Evolutionary conservation across 2,888 invertebrate species (phyloP), one percentile per base, ranked within the genome.

Genomic region (Boloria selene): DNA sequence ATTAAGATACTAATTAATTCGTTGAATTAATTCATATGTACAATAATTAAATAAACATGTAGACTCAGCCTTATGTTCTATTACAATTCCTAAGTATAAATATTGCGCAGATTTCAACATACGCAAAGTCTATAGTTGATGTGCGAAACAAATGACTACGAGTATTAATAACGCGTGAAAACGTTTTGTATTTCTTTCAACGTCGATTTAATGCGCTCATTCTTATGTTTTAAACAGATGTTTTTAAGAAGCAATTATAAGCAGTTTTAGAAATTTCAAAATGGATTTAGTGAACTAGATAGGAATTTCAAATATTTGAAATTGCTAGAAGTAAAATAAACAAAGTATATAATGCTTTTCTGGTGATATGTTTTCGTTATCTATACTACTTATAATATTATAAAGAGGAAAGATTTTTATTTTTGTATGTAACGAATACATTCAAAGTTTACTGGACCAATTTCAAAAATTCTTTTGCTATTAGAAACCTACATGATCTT

Each of bases 141-240:
- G 26, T 52, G 49, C 17, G 1, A 18, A 50, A 55, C 55, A 55
- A 49, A 62, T 49, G 55, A 42, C 16, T 52, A 14, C 16, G 38
- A 22, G 13, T 62, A 62, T 62, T 49, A 62, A 62, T 62, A 38
- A 22, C 18, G 42, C 62, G 55, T 42, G 62, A 55, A 63, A 55
- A 63, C 62, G 62, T 63, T 63, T 55, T 42, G 62, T 63, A 17
- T 63, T 63, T 49, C 62, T 49, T 42, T 63, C 22, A 49, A 10
- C 62, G 55, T 42, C 13, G 14, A 63, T 55, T 52, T 38, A 42
- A 55, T 22, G 55, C 18, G 16, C 13, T 45, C 22, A 45, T 56
- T 45, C n/a, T 45, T 45, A 16, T 45, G 22, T 56, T 45, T 45
- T 16, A 10, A 56, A 56, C n/a, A 45, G 0, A 45, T 45, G 13